Evolutionary conservation across 2,797 vertebrate genomes (phyloP).

Genomic region (Hylomyscus alleni): DNA sequence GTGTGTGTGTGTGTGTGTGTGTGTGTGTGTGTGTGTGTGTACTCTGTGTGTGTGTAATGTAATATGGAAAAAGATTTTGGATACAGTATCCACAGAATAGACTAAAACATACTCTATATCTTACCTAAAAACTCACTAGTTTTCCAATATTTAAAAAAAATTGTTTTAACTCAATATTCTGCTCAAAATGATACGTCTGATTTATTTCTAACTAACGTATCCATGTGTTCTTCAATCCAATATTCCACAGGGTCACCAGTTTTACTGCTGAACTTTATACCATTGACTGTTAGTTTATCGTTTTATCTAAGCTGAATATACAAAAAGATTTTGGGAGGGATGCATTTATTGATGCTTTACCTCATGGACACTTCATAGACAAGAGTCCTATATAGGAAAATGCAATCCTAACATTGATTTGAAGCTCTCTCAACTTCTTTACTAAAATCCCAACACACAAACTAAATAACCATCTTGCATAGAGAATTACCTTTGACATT

Average conservation of each 20-base stretch:
- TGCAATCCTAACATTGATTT: neutral
- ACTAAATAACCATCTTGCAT: neutral
- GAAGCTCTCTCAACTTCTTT: conserved; percentile 3
- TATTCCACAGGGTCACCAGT: neutral
- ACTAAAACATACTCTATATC: neutral
- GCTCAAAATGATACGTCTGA: neutral
- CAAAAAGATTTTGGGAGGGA: neutral
- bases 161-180: neutral
- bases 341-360: neutral
- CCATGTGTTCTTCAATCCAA: neutral
- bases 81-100: neutral
- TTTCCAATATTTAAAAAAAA: neutral
- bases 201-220: conserved; percentile 35
- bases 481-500: neutral
- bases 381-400: conserved; percentile 12
- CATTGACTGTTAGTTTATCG: neutral
- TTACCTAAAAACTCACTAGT: neutral
- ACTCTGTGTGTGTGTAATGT: neutral
- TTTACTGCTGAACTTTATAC: neutral
- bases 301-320: conserved; percentile 7
- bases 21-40: neutral
- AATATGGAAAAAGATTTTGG: neutral
- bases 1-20: neutral
- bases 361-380: neutral
- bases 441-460: conserved; percentile 41